Evolutionary conservation across 2,888 invertebrate species (phyloP), one percentile per base, ranked within the genome.

Genomic region (Didymodactylos carnosus): DNA sequence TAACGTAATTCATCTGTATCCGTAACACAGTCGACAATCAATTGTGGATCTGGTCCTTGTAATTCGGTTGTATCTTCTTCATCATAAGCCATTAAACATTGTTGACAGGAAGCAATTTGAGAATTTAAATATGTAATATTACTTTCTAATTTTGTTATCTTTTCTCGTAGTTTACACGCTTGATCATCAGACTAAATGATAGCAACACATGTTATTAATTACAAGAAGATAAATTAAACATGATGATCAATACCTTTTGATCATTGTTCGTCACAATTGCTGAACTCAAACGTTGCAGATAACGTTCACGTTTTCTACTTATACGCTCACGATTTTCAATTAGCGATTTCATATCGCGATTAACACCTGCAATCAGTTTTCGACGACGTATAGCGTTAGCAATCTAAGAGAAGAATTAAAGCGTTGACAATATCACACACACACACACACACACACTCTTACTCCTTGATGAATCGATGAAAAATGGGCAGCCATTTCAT

Each of bases 341-440:
- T 23, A 74, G 71, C 6, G 71, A 39, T 25, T 74, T 62, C 74
- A 74, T 74, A 69, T 74, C 74, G 23, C 71, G 71, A 53, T 74
- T 71, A 16, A 74, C 62, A 35, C 62, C 62, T 35, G 62, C 62
- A n/a, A 62, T 62, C 2, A 62, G 62, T 62, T 62, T 62, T 62
- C 62, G 35, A n/a, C 62, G 62, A 35, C 62, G 62, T 14, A 62
- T 62, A 19, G 62, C 62, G n/a, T 62, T 62, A 11, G 62, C 8
- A n/a, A 62, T 62, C 62, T 62, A 62, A 7, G 4, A 35, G 3
- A 35, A 3, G 2, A 23, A 7, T 23, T 49, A 1, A 10, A 23
- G 10, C 16, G 19, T 16, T 35, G 3, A 35, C n/a, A 29, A 10
- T 35, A 62, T 6, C 16, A n/a, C 19, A 3, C 1, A 62, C 11